These are phyloP conservation scores for Addax nasomaculatus DNA, from an alignment of 2,113 vertebrate genomes.

Conservation along the genomic window DNA sequence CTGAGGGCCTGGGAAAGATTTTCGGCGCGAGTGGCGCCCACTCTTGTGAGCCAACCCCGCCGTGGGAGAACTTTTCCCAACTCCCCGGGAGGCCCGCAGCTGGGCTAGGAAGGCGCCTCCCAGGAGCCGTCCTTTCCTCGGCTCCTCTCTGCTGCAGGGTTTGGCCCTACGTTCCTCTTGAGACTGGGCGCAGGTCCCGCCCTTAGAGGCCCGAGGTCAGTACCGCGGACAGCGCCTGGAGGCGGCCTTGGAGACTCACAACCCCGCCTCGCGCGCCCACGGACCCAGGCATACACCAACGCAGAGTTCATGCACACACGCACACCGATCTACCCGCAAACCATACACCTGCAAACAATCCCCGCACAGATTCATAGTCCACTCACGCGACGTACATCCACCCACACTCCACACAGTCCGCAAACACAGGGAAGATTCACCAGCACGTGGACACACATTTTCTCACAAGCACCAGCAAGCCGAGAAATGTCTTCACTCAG, in stretches of 20 bases:
- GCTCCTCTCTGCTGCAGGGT: background rate
- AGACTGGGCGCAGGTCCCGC: background rate
- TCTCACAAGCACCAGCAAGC: background rate
- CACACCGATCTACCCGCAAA: background rate
- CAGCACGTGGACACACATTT: background rate
- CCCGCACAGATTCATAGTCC: background rate
- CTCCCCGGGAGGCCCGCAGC: constrained; percentile 5
- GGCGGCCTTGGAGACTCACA: background rate
- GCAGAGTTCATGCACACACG: background rate
- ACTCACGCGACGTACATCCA: background rate
- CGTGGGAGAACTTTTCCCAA: constrained; percentile 67
- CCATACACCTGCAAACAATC: background rate
- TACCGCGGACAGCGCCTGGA: constrained; percentile 44
- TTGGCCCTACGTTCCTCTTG: background rate
- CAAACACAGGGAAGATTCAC: background rate
- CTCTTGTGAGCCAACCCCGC: background rate
- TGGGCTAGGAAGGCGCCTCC: background rate
- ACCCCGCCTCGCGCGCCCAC: background rate
- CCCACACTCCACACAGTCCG: background rate
- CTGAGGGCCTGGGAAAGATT: background rate
- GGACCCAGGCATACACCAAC: background rate
- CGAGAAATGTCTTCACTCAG: background rate
- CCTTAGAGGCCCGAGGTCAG: background rate
- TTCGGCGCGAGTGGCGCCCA: background rate
- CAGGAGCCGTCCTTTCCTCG: background rate